Conservation (phyloP, 2,113 vertebrate genomes). For the Sardina pilchardus region DNA sequence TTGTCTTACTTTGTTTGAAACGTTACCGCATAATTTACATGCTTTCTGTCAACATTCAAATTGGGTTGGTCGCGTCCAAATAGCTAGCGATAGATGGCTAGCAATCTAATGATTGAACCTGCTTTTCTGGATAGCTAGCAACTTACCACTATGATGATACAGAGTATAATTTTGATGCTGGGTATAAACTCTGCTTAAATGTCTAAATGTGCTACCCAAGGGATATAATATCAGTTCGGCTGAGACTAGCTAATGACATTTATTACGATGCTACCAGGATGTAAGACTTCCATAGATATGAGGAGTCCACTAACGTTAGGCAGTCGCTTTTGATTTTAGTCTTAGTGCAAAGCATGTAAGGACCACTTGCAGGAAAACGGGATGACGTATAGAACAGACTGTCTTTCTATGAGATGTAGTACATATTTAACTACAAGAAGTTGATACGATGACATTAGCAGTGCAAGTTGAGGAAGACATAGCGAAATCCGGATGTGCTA, state of each 20-base stretch:
- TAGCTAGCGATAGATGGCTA: neutral
- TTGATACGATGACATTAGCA: neutral
- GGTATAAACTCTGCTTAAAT: neutral
- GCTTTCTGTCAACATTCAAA: neutral
- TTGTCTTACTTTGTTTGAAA: neutral
- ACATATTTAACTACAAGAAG: neutral
- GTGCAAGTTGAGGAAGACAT: constrained; percentile 32
- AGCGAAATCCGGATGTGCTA: constrained; percentile 51
- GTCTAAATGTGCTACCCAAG: neutral
- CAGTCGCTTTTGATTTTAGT: neutral
- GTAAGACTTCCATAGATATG: neutral
- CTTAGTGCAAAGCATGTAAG: neutral
- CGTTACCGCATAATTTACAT: neutral
- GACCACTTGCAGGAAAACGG: neutral
- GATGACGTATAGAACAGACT: neutral
- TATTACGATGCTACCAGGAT: neutral
- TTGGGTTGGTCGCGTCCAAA: neutral
- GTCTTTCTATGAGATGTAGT: neutral
- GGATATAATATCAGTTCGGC: neutral
- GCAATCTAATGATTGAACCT: neutral
- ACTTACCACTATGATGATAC: neutral
- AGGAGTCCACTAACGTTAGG: neutral
- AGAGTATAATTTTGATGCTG: neutral
- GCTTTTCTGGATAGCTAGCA: neutral
- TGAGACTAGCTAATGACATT: neutral